Conservation (phyloP, 1,140 invertebrate species). For the Drosophila saltans region DNA sequence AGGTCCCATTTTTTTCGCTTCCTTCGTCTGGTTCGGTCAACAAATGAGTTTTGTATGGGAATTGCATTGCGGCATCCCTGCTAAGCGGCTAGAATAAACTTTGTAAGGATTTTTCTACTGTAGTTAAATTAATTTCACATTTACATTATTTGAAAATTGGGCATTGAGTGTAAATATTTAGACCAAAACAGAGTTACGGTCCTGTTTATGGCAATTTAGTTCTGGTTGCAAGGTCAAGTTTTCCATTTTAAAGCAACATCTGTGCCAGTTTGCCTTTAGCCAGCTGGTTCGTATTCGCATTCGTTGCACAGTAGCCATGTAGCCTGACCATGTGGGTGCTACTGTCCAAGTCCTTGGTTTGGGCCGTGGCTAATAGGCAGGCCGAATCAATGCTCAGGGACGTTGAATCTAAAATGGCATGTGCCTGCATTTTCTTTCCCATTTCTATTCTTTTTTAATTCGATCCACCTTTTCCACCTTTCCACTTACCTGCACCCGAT, state of each 20-base stretch:
- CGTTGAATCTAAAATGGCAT: slow-evolving; percentile 33
- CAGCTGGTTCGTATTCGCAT: slow-evolving; percentile 22
- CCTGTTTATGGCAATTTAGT: slow-evolving; percentile 47
- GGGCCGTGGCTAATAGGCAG: slow-evolving; percentile 58
- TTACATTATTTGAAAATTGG: slow-evolving; percentile 37
- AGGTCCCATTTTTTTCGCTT: background rate
- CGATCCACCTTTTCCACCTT: background rate
- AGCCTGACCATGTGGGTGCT: slow-evolving; percentile 24
- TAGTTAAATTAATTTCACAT: slow-evolving; percentile 77
- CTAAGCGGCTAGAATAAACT: slow-evolving; percentile 53
- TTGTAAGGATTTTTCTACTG: slow-evolving; percentile 34
- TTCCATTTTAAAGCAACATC: slow-evolving; percentile 29
- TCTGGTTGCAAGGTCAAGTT: slow-evolving; percentile 75
- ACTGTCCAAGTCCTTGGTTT: slow-evolving; percentile 32
- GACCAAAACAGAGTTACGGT: slow-evolving; percentile 65
- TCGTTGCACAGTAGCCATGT: slow-evolving; percentile 50
- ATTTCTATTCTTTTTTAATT: background rate
- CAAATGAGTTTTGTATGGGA: slow-evolving; percentile 53
- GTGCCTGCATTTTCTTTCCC: slow-evolving; percentile 15
- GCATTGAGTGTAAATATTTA: slow-evolving; percentile 63
- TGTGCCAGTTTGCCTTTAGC: slow-evolving; percentile 27
- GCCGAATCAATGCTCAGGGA: slow-evolving; percentile 3
- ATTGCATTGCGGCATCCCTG: slow-evolving; percentile 23
- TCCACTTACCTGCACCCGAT: background rate
- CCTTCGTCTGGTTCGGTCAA: background rate